These are phyloP conservation scores for Grus americana DNA, from an alignment of 2,113 vertebrate species.

Conservation along the genomic window DNA sequence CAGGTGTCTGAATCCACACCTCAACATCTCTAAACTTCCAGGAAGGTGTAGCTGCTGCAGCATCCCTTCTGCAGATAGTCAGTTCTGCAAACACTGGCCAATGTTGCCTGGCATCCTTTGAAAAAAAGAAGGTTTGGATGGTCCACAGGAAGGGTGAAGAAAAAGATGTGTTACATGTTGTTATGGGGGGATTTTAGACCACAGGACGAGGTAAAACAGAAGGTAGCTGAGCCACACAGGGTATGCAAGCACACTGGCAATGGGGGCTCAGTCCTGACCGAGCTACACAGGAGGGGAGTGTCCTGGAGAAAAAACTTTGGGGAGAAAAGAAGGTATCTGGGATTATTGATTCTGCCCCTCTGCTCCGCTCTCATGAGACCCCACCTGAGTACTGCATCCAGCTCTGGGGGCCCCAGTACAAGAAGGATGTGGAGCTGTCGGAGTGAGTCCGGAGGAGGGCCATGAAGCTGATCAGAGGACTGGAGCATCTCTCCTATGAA, in stretches of 20 bases:
- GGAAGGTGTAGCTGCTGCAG: neutral
- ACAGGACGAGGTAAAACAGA: neutral
- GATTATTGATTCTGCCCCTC: neutral
- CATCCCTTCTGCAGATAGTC: neutral
- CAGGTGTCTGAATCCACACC: neutral
- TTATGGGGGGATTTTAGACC: neutral
- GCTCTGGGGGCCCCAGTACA: too few relatives aligned
- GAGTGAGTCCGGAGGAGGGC: too few relatives aligned
- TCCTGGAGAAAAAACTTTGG: neutral
- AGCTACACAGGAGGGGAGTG: neutral
- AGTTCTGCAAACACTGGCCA: neutral
- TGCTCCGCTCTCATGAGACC: too few relatives aligned
- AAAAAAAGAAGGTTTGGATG: neutral
- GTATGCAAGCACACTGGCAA: neutral
- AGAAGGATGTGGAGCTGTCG: too few relatives aligned
- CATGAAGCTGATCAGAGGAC: too few relatives aligned
- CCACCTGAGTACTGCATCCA: too few relatives aligned
- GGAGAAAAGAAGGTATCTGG: neutral
- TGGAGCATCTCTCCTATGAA: too few relatives aligned
- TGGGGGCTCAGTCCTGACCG: neutral
- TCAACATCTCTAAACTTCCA: neutral
- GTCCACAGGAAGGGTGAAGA: neutral
- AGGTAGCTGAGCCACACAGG: accelerated
- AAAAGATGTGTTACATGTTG: neutral
- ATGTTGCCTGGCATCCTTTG: accelerated